A percentile compares a stretch with the other conserved stretches of the same genome.
These are phyloP conservation scores for Dasypus novemcinctus DNA, from an alignment of 2,113 vertebrate species.

Conservation along the genomic window DNA sequence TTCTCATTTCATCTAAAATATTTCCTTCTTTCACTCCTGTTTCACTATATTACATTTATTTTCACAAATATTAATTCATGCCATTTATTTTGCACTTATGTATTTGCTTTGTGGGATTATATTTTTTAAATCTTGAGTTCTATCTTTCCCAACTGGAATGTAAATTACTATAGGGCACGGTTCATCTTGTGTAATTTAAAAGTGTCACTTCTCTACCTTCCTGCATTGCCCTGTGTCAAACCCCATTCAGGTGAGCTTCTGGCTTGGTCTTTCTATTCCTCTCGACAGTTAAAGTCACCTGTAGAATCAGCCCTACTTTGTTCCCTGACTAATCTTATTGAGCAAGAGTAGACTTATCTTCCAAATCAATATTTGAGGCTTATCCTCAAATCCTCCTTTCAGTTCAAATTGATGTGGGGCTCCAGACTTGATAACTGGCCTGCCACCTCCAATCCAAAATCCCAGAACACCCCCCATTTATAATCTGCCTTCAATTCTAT, in stretches of 20 bases:
- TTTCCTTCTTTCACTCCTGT: background rate
- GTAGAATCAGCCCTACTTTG: background rate
- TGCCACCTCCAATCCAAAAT: background rate
- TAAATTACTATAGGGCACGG: background rate
- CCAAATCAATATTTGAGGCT: background rate
- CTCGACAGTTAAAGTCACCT: background rate
- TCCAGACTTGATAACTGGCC: background rate
- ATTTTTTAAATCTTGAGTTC: background rate
- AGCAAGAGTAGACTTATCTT: background rate
- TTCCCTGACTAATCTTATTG: background rate
- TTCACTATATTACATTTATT: conserved; percentile 13
- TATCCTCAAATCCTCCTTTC: background rate
- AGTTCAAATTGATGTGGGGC: background rate
- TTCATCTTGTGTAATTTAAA: background rate
- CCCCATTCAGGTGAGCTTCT: background rate
- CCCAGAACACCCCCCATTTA: background rate
- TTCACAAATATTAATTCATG: background rate
- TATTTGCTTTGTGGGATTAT: background rate
- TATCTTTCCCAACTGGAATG: background rate
- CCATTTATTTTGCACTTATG: background rate
- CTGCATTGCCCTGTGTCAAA: background rate
- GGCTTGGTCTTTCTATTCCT: background rate
- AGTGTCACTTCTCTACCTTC: background rate
- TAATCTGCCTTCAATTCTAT: background rate
- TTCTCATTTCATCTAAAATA: background rate